Evolutionary conservation across 1,140 invertebrate species (phyloP), one percentile per base, ranked within the genome.

Genomic region (Drosophila bocqueti): DNA sequence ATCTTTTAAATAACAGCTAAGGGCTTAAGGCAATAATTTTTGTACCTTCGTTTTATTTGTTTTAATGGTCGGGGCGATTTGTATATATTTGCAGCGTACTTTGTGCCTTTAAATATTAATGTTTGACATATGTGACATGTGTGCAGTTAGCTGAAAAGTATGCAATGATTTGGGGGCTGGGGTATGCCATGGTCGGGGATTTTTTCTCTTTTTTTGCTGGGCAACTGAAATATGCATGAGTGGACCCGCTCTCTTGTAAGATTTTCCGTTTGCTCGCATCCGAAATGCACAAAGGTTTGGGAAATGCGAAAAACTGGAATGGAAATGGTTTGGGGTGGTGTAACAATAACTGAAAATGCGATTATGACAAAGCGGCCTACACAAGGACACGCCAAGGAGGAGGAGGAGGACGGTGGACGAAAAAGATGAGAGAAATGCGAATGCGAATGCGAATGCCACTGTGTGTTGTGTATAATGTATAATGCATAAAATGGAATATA

Each of bases 401-500:
- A 11, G 24, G 8, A n/a, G 26, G 16, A 11, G 26, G 9, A 52
- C 18, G 46, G 15, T 16, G 55, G 45, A 36, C 42, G 59, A 24
- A 49, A 43, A 57, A 57, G 54, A 52, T 45, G 34, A 34, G 55
- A 43, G 45, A 29, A 50, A 49, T 49, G 61, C 43, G 74, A 78
- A 31, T 54, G 59, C 40, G 45, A 58, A 49, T 46, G 50, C 34
- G 26, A 60, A 29, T 54, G 43, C 18, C 36, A 38, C 16, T 43
- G 50, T 54, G 50, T 21, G 3, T 34, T 9, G 21, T 65, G 57
- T 65, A 36, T 58, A 66, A 84, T 69, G 59, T 77, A 69, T 87
- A 79, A 79, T 79, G 76, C 81, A 87, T 87, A 83, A 80, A 83
- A 68, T 59, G 72, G 67, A 86, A 86, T 77, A 82, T 86, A 86